Evolutionary conservation across 1,140 invertebrate species (phyloP).

Genomic region (Stegodyphus dumicola): DNA sequence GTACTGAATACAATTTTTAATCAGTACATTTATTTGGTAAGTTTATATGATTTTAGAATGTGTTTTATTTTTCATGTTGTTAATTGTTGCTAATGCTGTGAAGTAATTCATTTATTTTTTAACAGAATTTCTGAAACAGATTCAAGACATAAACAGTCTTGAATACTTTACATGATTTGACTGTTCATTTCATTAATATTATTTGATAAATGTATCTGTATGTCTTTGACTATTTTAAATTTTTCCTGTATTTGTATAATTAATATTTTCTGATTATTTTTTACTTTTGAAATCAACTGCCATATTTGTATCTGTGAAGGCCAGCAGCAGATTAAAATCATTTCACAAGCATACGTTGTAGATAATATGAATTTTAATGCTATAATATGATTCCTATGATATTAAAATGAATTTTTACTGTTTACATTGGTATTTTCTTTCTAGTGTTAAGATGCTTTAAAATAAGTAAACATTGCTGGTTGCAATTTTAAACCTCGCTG

Average conservation of each 20-base stretch:
- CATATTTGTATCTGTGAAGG: conserved; percentile 11
- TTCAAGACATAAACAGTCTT: too few species aligned
- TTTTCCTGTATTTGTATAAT: not conserved
- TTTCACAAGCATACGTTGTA: conserved; percentile 36
- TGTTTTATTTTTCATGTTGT: too few species aligned
- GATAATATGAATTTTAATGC: conserved; percentile 53
- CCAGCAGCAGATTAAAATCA: conserved; percentile 10
- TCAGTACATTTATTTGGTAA: too few species aligned
- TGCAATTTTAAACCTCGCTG: too few species aligned
- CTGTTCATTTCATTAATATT: not conserved
- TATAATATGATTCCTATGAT: conserved; percentile 40
- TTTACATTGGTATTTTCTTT: conserved; percentile 7
- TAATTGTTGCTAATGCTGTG: too few species aligned
- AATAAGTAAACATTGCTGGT: not conserved
- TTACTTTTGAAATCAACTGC: conserved; percentile 18
- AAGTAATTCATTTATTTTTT: too few species aligned
- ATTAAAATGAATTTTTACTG: conserved; percentile 52
- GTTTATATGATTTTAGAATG: too few species aligned
- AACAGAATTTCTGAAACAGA: too few species aligned
- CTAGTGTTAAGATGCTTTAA: not conserved
- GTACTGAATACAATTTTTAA: too few species aligned
- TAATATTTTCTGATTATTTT: not conserved
- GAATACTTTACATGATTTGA: too few species aligned
- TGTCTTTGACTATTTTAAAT: not conserved
- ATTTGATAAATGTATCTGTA: not conserved